Base-by-base conservation (phyloP, 2,888 invertebrate species). In the Lysandra bellargus region DNA sequence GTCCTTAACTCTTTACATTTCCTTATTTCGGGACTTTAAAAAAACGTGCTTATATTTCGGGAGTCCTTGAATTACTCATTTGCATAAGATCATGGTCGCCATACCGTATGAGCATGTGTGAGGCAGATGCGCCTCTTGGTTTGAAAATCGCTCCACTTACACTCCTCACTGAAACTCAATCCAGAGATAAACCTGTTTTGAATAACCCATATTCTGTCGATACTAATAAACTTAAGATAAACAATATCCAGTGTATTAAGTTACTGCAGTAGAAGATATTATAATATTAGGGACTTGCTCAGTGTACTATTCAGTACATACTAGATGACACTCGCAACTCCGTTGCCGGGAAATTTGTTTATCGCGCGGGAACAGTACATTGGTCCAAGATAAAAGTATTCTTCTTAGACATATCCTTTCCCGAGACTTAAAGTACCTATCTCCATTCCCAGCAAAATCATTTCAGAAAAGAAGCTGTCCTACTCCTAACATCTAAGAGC, bases 111-210 rank as follows among this genome's bases (percentile, higher is more conserved):
- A 88, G 91, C 94, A 94, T 94, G 91, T 94, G 94, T 85, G 84
- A 89, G 86, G 88, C 94, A 94, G 91, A 93, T 94, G 94, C 89
- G 89, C 84, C 87, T 84, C 86, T 87, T 87, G 86, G 86, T 85
- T 85, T 83, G 83, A 81, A 80, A 83, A 82, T 83, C 80, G 83
- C 81, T 83, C 82, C 80, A 83, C 81, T 81, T 83, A 81, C 78
- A 81, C 81, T 79, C 69, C 81, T 79, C 69, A 78, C 78, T 83
- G 78, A 80, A 79, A 80, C 81, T 64, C 72, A 76, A 78, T 74
- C 57, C 49, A 57, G 53, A 5, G 40, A 30, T 57, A 73, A 78
- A 73, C 76, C 33, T 53, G 76, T 57, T 76, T 76, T 74, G n/a
- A 23, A 74, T 49, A 75, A 30, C 49, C 75, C 75, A 75, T 75